Evolutionary conservation across 2,888 invertebrate genomes (phyloP), one percentile per base, ranked within the genome.

Genomic region (Hanleya hanleyi): DNA sequence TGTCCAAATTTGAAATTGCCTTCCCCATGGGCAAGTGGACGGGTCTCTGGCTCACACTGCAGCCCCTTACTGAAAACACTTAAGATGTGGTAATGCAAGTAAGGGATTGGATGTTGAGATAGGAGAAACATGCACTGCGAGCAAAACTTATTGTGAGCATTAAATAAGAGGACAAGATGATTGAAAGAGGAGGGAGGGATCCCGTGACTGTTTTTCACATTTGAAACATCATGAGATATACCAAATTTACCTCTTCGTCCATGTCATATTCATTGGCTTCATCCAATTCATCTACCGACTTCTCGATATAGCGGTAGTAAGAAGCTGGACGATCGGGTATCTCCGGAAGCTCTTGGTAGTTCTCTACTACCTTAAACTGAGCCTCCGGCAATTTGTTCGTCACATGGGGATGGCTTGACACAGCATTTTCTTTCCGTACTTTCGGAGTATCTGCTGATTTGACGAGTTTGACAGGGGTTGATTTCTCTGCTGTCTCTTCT

Each of bases 181-280:
- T 12, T 18, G 22, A 12, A 12, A 22, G 26, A 22, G 57, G 57
- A n/a, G 12, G 15, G 57, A 57, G 57, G 57, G 26, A 12, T 22
- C n/a, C n/a, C n/a, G n/a, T n/a, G n/a, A n/a, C 47, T 41, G 47
- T 41, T 41, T 12, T 18, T 18, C 18, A 18, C 18, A 18, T 18
- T n/a, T n/a, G n/a, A n/a, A n/a, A n/a, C n/a, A n/a, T n/a, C n/a
- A n/a, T n/a, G n/a, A n/a, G n/a, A n/a, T n/a, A n/a, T n/a, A 73
- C n/a, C n/a, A n/a, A n/a, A n/a, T n/a, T 75, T 76, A 92, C 92
- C 89, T 99, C 98, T 89, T 99, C 99, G 90, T 99, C 99, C 82
- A 98, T 95, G 92, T 99, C 99, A 92, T 99, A 99, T 90, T 99
- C 99, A 0, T 94, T 93, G 86, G 93, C 96, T 73, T 97, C 97